Evolutionary conservation across 2,113 vertebrate genomes (phyloP).

Genomic region (Xerus inauris): DNA sequence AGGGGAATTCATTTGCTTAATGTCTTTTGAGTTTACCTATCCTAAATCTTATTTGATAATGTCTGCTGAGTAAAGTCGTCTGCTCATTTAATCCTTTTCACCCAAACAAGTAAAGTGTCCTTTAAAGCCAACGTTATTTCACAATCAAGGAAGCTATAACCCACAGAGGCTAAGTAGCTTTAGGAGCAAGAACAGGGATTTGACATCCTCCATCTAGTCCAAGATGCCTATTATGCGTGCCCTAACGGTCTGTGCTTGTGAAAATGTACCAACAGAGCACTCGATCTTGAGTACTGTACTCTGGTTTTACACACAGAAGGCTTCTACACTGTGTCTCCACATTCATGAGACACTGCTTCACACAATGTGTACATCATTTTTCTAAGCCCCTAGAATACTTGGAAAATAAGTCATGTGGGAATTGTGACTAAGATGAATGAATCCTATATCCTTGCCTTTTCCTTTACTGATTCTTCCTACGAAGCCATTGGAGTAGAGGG

Average conservation of each 20-base stretch:
- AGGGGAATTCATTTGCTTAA: background rate
- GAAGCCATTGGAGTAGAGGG: background rate
- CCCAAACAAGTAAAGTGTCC: background rate
- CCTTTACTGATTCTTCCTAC: background rate
- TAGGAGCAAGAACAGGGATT: background rate
- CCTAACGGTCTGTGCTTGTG: background rate
- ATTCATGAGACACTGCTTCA: background rate
- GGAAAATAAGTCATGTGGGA: background rate
- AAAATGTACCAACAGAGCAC: background rate
- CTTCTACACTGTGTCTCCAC: background rate
- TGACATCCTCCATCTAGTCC: background rate
- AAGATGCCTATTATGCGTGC: background rate
- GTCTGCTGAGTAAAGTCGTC: background rate
- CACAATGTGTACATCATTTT: background rate
- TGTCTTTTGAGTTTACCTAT: background rate
- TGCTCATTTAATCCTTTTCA: background rate
- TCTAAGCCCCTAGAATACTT: background rate
- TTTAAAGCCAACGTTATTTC: background rate
- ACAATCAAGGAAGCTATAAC: background rate
- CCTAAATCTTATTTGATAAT: background rate
- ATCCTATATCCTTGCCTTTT: background rate
- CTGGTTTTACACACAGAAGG: background rate
- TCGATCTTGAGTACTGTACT: background rate
- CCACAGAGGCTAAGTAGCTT: background rate
- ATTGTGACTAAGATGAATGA: background rate